phyloP scores from a whole-genome alignment of 2,888 invertebrate species.

The Coenonympha arcania region DNA sequence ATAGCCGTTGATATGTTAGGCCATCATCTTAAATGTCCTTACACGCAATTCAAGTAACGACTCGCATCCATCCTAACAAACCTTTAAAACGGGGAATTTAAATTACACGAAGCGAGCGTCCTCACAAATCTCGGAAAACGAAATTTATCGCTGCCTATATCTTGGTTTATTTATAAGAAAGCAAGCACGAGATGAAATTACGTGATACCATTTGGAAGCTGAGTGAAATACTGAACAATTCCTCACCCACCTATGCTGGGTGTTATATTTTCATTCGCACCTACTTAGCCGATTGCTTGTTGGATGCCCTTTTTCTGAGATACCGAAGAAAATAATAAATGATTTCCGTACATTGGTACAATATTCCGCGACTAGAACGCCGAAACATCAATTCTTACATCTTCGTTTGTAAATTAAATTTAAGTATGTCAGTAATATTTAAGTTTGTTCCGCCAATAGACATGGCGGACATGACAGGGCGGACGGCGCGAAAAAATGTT shows the following conservation, averaged over 20 bases:
- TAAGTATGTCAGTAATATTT: too few relatives aligned
- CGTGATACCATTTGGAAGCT: slow-evolving; percentile 72
- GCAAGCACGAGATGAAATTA: slow-evolving; percentile 70
- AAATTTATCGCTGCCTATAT: slow-evolving; percentile 71
- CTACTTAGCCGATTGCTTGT: slow-evolving; percentile 34
- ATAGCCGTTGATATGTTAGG: slow-evolving; percentile 1
- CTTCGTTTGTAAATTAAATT: too few relatives aligned
- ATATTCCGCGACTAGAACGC: too few relatives aligned
- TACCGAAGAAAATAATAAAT: background rate
- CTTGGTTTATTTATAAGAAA: slow-evolving; percentile 73
- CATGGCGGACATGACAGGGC: too few relatives aligned
- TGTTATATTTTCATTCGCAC: slow-evolving; percentile 36
- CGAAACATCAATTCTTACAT: too few relatives aligned
- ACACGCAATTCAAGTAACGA: slow-evolving; percentile 13
- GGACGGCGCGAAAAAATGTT: too few relatives aligned
- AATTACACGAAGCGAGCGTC: slow-evolving; percentile 43
- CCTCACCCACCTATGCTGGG: slow-evolving; percentile 31
- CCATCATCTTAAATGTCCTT: slow-evolving; percentile 12
- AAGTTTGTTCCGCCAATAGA: too few relatives aligned
- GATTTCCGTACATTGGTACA: too few relatives aligned
- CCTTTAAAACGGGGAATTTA: slow-evolving; percentile 58
- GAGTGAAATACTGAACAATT: slow-evolving; percentile 60
- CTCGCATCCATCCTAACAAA: slow-evolving; percentile 10
- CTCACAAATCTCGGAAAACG: slow-evolving; percentile 60
- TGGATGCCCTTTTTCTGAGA: slow-evolving; percentile 11